phyloP scores from a whole-genome alignment of 2,888 invertebrate genomes.

The Prostheceraeus crozeri region DNA sequence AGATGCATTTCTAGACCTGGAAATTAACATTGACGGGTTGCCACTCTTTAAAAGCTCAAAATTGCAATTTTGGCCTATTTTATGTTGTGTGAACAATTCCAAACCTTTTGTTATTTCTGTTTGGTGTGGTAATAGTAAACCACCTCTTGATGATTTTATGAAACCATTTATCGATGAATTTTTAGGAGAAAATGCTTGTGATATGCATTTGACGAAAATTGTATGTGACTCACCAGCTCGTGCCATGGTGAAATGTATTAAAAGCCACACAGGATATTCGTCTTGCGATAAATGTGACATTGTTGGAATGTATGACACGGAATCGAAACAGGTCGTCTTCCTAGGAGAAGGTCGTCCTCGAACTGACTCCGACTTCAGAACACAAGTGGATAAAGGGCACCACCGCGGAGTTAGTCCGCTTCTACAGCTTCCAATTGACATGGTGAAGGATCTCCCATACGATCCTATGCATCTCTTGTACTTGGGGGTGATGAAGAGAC shows the following conservation, averaged over 20 bases:
- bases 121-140: conserved; percentile 41
- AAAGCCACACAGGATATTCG: conserved; percentile 19
- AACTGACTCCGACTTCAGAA: too few relatives aligned
- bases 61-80: conserved; percentile 19
- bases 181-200: too few relatives aligned
- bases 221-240: conserved; percentile 48
- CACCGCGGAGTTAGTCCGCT: too few relatives aligned
- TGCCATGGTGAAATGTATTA: conserved; percentile 43
- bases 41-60: conserved; percentile 21
- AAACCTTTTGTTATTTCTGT: conserved; percentile 41
- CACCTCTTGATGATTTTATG: conserved; percentile 40
- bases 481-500: too few relatives aligned
- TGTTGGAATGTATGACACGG: background rate
- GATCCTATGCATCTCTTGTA: too few relatives aligned
- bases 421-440: too few relatives aligned
- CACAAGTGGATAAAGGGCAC: too few relatives aligned
- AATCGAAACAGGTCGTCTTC: too few relatives aligned
- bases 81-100: background rate
- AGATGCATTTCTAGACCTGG: background rate
- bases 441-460: too few relatives aligned
- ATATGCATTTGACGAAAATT: too few relatives aligned
- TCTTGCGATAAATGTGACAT: conserved; percentile 18
- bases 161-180: conserved; percentile 38
- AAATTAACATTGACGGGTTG: conserved; percentile 24
- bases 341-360: too few relatives aligned